Evolutionary conservation across 2,888 invertebrate genomes (phyloP).

Genomic region (Acrobasis repandana): DNA sequence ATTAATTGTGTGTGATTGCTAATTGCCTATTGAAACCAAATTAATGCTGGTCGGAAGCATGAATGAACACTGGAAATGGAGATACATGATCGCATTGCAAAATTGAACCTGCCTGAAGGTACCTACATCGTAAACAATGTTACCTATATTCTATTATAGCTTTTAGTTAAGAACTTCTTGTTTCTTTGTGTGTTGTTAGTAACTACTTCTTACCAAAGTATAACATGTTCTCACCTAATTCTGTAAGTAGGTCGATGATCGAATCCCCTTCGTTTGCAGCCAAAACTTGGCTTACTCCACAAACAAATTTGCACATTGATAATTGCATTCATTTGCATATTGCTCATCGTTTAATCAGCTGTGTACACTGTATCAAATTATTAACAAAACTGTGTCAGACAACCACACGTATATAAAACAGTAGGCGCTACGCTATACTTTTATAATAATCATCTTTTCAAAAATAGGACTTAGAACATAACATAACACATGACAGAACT

Average conservation of each 20-base stretch:
- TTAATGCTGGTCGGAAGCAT: background rate
- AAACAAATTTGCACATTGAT: conserved; percentile 1
- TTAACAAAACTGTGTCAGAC: conserved; percentile 1
- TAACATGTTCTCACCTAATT: conserved; percentile 2
- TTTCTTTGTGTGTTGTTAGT: no score
- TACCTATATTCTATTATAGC: no score
- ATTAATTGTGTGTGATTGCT: conserved; percentile 12
- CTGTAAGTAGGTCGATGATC: conserved; percentile 5
- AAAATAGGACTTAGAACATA: background rate
- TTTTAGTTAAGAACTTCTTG: no score
- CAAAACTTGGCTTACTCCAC: background rate
- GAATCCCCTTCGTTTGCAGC: conserved; percentile 6
- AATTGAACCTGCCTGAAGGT: no score
- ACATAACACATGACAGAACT: no score
- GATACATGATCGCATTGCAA: background rate
- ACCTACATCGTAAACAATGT: no score
- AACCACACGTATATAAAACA: background rate
- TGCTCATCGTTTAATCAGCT: background rate
- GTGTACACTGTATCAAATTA: background rate
- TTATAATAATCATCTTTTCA: no score
- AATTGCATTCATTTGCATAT: conserved; percentile 11
- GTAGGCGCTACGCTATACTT: no score
- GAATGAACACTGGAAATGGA: conserved; percentile 1
- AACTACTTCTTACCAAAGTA: background rate
- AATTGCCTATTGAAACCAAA: conserved; percentile 11